These are phyloP conservation scores for Batillaria attramentaria DNA, from an alignment of 1,140 invertebrate species.

Conservation along the genomic window DNA sequence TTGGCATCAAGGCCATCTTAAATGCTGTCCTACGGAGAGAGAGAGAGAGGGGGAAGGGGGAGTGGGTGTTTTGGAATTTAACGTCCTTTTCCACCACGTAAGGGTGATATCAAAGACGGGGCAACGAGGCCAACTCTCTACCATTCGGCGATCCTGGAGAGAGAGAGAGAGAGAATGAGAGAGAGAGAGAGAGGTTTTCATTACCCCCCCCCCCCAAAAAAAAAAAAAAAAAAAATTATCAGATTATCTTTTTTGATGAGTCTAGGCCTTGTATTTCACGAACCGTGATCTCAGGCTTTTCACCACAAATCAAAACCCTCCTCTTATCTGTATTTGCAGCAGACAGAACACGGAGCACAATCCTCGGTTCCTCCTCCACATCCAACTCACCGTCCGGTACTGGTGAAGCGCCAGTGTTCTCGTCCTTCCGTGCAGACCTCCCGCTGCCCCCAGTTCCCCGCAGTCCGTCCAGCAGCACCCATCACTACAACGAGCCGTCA, in stretches of 20 bases:
- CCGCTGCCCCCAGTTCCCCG: conserved; percentile 14
- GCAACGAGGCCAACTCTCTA: too few relatives aligned
- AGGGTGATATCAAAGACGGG: neutral
- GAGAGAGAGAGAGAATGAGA: too few relatives aligned
- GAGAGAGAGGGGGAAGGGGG: conserved; percentile 5
- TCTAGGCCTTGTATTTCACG: neutral
- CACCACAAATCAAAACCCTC: neutral
- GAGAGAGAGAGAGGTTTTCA: neutral
- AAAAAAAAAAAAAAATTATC: neutral
- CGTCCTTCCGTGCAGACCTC: too few relatives aligned
- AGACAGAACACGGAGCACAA: neutral
- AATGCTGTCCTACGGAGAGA: conserved; percentile 9
- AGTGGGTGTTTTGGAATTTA: neutral
- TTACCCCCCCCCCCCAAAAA: neutral
- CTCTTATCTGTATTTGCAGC: neutral
- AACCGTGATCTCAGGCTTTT: neutral
- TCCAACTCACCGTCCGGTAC: neutral
- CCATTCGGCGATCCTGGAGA: too few relatives aligned
- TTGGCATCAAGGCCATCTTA: too few relatives aligned
- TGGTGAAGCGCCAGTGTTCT: too few relatives aligned
- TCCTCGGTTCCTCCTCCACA: conserved; percentile 4
- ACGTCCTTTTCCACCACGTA: neutral
- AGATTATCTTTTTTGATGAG: neutral
- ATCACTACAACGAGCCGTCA: neutral
- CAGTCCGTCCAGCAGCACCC: neutral